These are phyloP conservation scores for Cantharis lateralis DNA, from an alignment of 2,888 invertebrate genomes.

Conservation along the genomic window DNA sequence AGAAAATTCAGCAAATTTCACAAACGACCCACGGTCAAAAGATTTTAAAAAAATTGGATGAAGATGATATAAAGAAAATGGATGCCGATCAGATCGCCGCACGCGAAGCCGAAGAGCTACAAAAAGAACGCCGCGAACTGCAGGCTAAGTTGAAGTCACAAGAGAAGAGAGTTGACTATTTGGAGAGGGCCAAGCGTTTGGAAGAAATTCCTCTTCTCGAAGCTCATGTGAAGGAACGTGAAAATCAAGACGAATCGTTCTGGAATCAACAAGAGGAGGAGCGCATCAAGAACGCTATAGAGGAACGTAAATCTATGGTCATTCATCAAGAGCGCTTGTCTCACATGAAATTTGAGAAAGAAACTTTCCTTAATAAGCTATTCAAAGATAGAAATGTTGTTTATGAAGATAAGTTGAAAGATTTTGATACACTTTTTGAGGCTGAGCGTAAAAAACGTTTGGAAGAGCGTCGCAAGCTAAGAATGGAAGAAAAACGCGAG, in stretches of 20 bases:
- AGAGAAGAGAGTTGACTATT: slow-evolving; percentile 96
- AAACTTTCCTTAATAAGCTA: slow-evolving; percentile 76
- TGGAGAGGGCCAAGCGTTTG: slow-evolving; percentile 91
- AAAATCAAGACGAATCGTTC: slow-evolving; percentile 79
- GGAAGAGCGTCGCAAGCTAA: slow-evolving; percentile 66
- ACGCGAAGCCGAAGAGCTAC: slow-evolving; percentile 88
- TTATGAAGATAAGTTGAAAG: slow-evolving; percentile 66
- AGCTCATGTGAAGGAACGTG: slow-evolving; percentile 83
- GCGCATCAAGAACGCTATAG: slow-evolving; percentile 78
- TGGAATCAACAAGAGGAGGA: slow-evolving; percentile 93
- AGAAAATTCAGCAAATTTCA: slow-evolving; percentile 90
- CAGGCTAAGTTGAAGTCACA: slow-evolving; percentile 91
- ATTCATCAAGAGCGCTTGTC: slow-evolving; percentile 77
- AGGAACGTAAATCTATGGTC: slow-evolving; percentile 80
- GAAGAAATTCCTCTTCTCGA: slow-evolving; percentile 93
- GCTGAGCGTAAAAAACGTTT: slow-evolving; percentile 70
- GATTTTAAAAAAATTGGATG: slow-evolving; percentile 83
- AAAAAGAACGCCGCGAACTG: slow-evolving; percentile 92
- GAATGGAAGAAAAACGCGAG: slow-evolving; percentile 66
- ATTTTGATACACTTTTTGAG: slow-evolving; percentile 70
- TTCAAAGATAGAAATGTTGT: slow-evolving; percentile 72
- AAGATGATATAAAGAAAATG: slow-evolving; percentile 88
- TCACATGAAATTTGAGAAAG: slow-evolving; percentile 81
- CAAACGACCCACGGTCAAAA: slow-evolving; percentile 92
- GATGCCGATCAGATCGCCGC: slow-evolving; percentile 95